These are phyloP conservation scores for Clarias laeviceps DNA, from an alignment of 2,797 vertebrate species.

Conservation along the genomic window DNA sequence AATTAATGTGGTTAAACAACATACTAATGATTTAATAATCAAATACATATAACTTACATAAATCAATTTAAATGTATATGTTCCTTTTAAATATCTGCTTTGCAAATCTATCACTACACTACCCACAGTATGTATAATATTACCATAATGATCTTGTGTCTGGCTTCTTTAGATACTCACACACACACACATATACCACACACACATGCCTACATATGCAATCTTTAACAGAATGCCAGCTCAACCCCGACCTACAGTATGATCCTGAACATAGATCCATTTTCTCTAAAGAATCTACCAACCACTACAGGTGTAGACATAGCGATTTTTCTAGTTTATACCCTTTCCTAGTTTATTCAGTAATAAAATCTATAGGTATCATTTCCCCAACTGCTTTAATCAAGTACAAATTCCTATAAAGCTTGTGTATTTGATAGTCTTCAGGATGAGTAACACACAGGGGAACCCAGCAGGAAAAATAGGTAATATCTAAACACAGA, in stretches of 20 bases:
- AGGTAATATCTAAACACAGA: not conserved
- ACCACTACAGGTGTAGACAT: conserved; percentile 1
- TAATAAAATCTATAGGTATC: not conserved
- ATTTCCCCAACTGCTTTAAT: not conserved
- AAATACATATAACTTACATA: not conserved
- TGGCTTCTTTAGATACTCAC: not conserved
- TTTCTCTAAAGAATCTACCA: not conserved
- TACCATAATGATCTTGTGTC: not conserved
- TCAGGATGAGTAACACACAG: not conserved
- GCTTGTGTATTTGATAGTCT: not conserved
- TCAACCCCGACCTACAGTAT: not conserved
- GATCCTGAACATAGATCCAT: conserved; percentile 1
- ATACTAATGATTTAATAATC: not conserved
- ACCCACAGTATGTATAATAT: not conserved
- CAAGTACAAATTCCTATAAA: not conserved
- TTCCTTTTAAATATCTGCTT: not conserved
- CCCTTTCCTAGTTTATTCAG: not conserved
- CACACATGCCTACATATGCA: not conserved
- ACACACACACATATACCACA: not conserved
- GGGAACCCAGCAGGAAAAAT: not conserved
- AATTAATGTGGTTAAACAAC: not conserved
- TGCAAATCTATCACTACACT: not conserved
- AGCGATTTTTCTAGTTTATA: not conserved
- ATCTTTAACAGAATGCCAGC: conserved; percentile 10
- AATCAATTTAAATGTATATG: not conserved